A percentile compares a stretch with the other conserved stretches of the same genome.
These are phyloP conservation scores for Polyodon spathula DNA, from an alignment of 2,113 vertebrate species.

Conservation along the genomic window DNA sequence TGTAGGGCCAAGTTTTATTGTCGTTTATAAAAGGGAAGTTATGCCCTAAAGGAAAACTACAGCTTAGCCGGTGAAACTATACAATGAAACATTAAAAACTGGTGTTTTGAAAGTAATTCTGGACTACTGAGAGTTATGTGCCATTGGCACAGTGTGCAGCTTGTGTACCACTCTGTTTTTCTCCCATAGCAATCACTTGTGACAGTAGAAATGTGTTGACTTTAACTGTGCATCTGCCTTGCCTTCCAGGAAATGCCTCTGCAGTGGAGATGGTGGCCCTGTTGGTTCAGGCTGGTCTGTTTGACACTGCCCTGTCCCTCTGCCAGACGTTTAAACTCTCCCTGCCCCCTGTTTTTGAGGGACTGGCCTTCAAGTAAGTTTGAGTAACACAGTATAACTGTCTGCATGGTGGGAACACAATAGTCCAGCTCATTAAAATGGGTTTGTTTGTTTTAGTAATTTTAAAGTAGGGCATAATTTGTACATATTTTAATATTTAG, in stretches of 20 bases:
- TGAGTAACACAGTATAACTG: not conserved
- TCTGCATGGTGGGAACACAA: too few species aligned
- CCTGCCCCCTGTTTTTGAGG: conserved; percentile 75
- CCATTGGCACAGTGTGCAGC: too few species aligned
- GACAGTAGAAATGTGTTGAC: too few species aligned
- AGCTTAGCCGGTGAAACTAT: not conserved
- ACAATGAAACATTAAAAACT: too few species aligned
- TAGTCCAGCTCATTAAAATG: not conserved
- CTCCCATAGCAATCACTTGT: too few species aligned
- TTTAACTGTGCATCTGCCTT: not conserved
- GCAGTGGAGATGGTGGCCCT: conserved; percentile 72
- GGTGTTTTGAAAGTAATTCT: too few species aligned
- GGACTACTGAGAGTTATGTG: too few species aligned
- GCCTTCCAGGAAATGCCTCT: conserved; percentile 62
- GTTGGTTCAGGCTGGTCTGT: conserved; percentile 81
- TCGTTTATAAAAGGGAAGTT: too few species aligned
- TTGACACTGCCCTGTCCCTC: conserved; percentile 73
- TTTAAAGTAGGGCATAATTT: not conserved
- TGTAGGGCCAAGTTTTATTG: not conserved
- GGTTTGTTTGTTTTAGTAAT: not conserved
- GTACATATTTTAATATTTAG: too few species aligned
- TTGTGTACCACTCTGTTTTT: too few species aligned
- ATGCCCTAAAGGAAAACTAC: not conserved
- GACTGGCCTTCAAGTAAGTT: conserved; percentile 84
- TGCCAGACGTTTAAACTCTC: conserved; percentile 78